Base-by-base conservation (phyloP, 2,797 vertebrate species). In the Phylloscopus collybita region DNA sequence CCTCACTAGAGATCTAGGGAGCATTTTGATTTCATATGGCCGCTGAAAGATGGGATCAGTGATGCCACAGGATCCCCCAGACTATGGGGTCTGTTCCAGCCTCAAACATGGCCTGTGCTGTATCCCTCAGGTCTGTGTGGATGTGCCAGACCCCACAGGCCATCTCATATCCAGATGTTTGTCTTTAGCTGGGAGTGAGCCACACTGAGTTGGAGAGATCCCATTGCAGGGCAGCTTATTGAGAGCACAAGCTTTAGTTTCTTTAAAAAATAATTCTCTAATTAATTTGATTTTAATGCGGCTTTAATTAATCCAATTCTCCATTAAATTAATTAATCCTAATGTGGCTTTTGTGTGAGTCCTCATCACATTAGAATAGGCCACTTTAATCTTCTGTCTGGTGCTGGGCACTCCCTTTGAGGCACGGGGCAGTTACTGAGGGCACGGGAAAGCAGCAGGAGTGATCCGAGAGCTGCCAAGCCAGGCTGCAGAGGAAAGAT, bases 81-180 rank as follows among this genome's bases (percentile, higher is more conserved):
- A 26, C 40, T 21, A 0, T 20, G n/a, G 47, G 27, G 13, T 74
- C 40, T 54, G 47, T 49, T 21, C 8, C 2, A 5, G 34, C 49
- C 42, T 64, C 38, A 73, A 5, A 29, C 4, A 0, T 12, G 13
- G 5, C 11, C 44, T 62, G 26, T 57, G 34, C 44, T 0, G 0
- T 7, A 4, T 62, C 6, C 3, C 23, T 71, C 26, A 32, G 13
- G 3, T 65, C 82, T 14, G 0, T 9, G 9, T 8, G 42, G 51
- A 27, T 51, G 40, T 29, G 16, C 36, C 29, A 60, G 21, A 40
- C 26, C 57, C 25, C 3, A 0, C 18, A 69, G 29, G 16, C 2
- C 18, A 36, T 25, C 40, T 66, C 62, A 16, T 3, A 17, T 5
- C 16, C 78, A 73, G 13, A 5, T 49, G 12, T 21, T 86, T 81